Evolutionary conservation across 2,797 vertebrate species (phyloP).

Genomic region (Lepidocolaptes lacrymiger): DNA sequence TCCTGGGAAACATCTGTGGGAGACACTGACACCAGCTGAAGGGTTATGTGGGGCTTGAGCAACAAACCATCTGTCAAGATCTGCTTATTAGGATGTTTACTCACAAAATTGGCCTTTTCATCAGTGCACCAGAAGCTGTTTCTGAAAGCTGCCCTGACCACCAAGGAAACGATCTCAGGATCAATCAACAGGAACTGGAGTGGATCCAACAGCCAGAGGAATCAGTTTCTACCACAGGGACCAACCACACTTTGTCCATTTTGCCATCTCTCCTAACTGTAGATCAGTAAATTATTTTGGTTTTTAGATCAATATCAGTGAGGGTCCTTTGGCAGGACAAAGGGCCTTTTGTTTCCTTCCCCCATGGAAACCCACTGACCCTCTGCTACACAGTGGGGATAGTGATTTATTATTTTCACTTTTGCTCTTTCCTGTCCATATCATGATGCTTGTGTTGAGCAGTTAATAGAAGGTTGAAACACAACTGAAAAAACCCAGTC

Average conservation of each 20-base stretch:
- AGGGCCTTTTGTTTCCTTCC: background rate
- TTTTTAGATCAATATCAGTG: background rate
- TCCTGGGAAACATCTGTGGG: conserved; percentile 25
- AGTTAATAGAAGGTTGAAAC: background rate
- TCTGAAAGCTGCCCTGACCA: conserved; percentile 18
- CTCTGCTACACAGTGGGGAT: background rate
- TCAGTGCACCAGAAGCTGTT: background rate
- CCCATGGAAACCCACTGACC: background rate
- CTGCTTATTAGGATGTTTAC: conserved; percentile 48
- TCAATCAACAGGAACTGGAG: background rate
- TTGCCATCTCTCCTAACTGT: background rate
- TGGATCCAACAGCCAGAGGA: background rate
- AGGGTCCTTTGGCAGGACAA: background rate
- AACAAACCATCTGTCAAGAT: conserved; percentile 39
- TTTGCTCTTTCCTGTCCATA: background rate
- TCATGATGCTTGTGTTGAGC: background rate
- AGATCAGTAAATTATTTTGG: background rate
- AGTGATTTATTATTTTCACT: background rate
- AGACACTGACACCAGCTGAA: background rate
- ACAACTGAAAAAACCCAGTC: background rate
- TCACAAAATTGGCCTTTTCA: conserved; percentile 21
- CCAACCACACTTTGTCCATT: background rate
- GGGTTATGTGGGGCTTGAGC: background rate
- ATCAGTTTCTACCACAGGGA: background rate
- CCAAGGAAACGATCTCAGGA: background rate